A percentile compares a stretch with the other conserved stretches of the same genome.
phyloP scores from a whole-genome alignment of 2,797 vertebrate species.

The Cygnus olor region DNA sequence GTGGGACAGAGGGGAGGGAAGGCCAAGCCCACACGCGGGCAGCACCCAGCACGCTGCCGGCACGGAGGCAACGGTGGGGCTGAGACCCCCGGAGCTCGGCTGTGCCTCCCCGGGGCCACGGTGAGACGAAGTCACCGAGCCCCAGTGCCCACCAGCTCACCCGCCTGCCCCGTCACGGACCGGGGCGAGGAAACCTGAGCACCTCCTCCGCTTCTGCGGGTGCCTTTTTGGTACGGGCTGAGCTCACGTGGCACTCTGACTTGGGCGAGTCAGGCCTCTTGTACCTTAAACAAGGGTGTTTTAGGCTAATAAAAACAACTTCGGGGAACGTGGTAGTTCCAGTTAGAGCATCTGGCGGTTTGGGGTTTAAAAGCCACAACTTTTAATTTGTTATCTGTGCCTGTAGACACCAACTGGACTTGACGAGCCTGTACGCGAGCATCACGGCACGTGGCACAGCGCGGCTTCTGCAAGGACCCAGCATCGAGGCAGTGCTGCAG shows the following conservation, averaged over 20 bases:
- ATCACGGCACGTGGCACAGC: background rate
- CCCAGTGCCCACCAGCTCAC: background rate
- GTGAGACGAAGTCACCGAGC: rapidly evolving
- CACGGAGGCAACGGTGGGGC: no score
- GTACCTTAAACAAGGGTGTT: background rate
- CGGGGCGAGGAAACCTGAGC: background rate
- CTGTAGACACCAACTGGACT: background rate
- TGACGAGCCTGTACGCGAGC: background rate
- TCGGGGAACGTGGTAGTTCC: background rate
- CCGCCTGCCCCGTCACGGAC: rapidly evolving
- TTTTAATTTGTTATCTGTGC: background rate
- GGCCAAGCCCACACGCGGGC: no score
- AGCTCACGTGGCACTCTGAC: background rate
- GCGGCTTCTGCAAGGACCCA: background rate
- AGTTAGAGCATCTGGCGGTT: background rate
- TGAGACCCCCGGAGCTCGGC: background rate
- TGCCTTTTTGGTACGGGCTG: background rate
- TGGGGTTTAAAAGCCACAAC: background rate
- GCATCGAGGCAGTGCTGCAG: rapidly evolving
- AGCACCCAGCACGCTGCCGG: background rate
- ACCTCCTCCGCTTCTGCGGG: background rate
- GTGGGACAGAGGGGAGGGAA: no score
- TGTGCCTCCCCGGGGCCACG: background rate
- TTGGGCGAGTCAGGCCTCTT: background rate
- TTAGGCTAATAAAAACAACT: constrained; percentile 4